Evolutionary conservation across 2,797 vertebrate genomes (phyloP), one percentile per base, ranked within the genome.

Genomic region (Tauraco hartlaubi): DNA sequence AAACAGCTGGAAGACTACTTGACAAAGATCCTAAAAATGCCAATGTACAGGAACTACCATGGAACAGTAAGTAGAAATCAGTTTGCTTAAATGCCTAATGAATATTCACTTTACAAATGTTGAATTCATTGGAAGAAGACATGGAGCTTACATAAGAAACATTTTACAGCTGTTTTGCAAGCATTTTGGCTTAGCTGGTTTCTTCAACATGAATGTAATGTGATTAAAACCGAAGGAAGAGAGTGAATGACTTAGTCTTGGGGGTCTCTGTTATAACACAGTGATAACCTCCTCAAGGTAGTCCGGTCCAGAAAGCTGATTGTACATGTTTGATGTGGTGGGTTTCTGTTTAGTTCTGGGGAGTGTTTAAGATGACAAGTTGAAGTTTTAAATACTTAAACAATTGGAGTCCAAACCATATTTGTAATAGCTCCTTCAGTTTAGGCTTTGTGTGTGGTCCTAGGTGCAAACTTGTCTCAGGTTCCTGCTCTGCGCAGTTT

Each of bases 1-100:
- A 99, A 98, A 97, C 99, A 99, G 95, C 98, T 99, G 77, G 99
- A 99, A 91, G 99, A 99, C 96, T 99, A 99, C 96, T 92, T 99
- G 97, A 99, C 99, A 80, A 99, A 98, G 33, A 98, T 99, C 95
- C 98, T 99, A 16, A 99, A 98, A 97, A 99, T 99, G 99, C 98
- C 98, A 0, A 98, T 99, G 98, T 99, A 99, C 97, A 98, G 98
- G 94, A 99, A 99, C 98, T 99, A 99, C 96, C 99, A 99, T 15
- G 99, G 99, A 31, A 99, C 99, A 28, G 99, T 99, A 96, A 99
- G 99, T 98, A 93, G 64, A 72, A 54, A 61, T 61, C 29, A 59
- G 14, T 71, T 90, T 62, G n/a, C 39, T 90, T 92, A 51, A 67
- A 76, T 26, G 8, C 35, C 23, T 77, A 16, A 80, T 79, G 63